Conservation (phyloP, 2,797 vertebrate genomes). For the Catharus ustulatus region DNA sequence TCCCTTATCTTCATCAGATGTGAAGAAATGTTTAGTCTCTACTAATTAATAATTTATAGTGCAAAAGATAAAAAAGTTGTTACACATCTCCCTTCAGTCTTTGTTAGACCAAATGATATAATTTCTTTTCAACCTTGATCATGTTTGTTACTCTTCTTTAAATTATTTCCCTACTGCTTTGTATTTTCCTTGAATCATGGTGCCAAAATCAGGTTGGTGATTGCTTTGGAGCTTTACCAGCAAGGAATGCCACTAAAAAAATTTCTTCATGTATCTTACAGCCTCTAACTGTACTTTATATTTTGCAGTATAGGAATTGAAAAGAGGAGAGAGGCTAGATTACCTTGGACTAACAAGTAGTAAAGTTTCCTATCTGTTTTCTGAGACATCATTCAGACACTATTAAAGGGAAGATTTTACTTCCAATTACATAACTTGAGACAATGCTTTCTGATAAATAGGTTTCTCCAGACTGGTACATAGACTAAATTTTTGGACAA, state of each 20-base stretch:
- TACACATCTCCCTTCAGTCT: neutral
- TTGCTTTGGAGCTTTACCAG: neutral
- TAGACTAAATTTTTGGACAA: neutral
- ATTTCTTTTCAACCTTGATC: neutral
- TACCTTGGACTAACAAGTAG: neutral
- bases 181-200: fast-evolving
- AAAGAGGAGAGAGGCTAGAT: neutral
- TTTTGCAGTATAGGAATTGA: neutral
- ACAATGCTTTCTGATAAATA: neutral
- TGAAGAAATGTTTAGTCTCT: neutral
- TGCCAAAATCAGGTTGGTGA: neutral
- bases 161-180: neutral
- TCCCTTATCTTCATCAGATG: neutral
- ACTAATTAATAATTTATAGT: neutral
- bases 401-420: neutral
- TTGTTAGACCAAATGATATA: neutral
- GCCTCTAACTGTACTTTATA: neutral
- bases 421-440: neutral
- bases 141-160: neutral
- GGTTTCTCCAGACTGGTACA: neutral
- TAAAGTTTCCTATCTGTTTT: neutral
- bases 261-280: neutral
- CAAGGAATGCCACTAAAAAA: neutral
- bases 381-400: neutral
- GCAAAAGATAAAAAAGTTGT: neutral